A percentile compares a stretch with the other conserved stretches of the same genome.
These are phyloP conservation scores for Penaeus indicus DNA, from an alignment of 1,140 invertebrate genomes.

Conservation along the genomic window DNA sequence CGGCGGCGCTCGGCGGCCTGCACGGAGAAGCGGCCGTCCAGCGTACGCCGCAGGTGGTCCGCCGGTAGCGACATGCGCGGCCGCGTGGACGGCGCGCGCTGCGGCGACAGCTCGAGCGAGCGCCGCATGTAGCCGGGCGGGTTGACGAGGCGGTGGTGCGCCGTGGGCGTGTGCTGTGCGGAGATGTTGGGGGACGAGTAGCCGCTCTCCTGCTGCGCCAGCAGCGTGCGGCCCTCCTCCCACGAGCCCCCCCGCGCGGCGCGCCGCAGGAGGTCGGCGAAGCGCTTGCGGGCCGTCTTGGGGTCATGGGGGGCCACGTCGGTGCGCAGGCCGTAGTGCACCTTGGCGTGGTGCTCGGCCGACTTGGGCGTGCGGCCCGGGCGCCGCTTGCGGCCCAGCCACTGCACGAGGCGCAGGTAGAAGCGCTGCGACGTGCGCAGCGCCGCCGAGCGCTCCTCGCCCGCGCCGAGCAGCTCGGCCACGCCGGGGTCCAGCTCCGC, in stretches of 20 bases:
- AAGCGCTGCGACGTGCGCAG: conserved; percentile 54
- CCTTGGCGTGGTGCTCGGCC: conserved; percentile 59
- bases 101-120: conserved; percentile 62
- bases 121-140: conserved; percentile 57
- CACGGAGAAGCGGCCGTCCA: conserved; percentile 63
- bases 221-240: conserved; percentile 63
- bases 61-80: conserved; percentile 64
- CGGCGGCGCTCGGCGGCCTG: conserved; percentile 61
- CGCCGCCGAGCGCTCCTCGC: conserved; percentile 46
- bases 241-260: conserved; percentile 59
- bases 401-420: conserved; percentile 62
- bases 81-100: conserved; percentile 50
- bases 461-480: conserved; percentile 50
- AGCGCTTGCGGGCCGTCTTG: conserved; percentile 59
- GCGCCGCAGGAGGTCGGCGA: conserved; percentile 59
- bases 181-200: conserved; percentile 66
- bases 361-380: conserved; percentile 53
- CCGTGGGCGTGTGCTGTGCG: conserved; percentile 64
- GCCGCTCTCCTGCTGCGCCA: conserved; percentile 64
- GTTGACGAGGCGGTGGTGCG: conserved; percentile 61
- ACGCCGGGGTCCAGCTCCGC: conserved; percentile 35
- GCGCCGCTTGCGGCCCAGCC: conserved; percentile 59
- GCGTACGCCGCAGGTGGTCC: conserved; percentile 58
- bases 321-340: conserved; percentile 57
- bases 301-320: conserved; percentile 53